Percentiles rank a stretch among this genome's conserved stretches.
phyloP scores from a whole-genome alignment of 2,888 invertebrate genomes.

The Exephanes ischioxanthus region DNA sequence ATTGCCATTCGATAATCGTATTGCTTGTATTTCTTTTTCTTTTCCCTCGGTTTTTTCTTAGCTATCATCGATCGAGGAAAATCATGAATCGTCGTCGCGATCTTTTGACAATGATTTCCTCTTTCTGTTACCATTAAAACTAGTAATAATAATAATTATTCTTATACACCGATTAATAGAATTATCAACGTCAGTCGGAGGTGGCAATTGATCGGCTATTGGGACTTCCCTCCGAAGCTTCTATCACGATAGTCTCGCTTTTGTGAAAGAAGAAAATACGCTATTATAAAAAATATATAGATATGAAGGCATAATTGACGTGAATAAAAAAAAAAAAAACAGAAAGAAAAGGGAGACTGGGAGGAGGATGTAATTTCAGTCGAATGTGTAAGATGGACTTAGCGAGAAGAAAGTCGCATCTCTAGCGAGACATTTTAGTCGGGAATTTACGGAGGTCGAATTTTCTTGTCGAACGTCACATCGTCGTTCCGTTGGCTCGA shows the following conservation, averaged over 20 bases:
- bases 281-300: conserved; percentile 50
- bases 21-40: conserved; percentile 16
- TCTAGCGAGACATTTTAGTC: conserved; percentile 29
- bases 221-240: conserved; percentile 62
- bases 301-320: conserved; percentile 47
- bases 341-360: neutral
- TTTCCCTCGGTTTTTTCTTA: conserved; percentile 15
- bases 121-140: conserved; percentile 40
- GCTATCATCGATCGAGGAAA: conserved; percentile 11
- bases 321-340: conserved; percentile 2
- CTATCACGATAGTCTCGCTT: conserved; percentile 66
- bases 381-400: conserved; percentile 29
- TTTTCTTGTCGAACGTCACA: conserved; percentile 48
- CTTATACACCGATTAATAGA: conserved; percentile 54
- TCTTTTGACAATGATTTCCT: conserved; percentile 5
- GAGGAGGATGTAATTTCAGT: conserved; percentile 43
- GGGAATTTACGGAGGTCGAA: conserved; percentile 47
- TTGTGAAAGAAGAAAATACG: conserved; percentile 60
- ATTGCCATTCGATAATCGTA: conserved; percentile 29
- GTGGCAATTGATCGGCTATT: conserved; percentile 45
- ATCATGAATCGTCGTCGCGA: conserved; percentile 23
- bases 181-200: conserved; percentile 63
- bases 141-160: conserved; percentile 41
- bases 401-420: conserved; percentile 26
- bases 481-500: conserved; percentile 13